Percentiles rank a stretch among this genome's conserved stretches.
Conservation (phyloP, 2,888 invertebrate species). For the Scaptomyza reducta region DNA sequence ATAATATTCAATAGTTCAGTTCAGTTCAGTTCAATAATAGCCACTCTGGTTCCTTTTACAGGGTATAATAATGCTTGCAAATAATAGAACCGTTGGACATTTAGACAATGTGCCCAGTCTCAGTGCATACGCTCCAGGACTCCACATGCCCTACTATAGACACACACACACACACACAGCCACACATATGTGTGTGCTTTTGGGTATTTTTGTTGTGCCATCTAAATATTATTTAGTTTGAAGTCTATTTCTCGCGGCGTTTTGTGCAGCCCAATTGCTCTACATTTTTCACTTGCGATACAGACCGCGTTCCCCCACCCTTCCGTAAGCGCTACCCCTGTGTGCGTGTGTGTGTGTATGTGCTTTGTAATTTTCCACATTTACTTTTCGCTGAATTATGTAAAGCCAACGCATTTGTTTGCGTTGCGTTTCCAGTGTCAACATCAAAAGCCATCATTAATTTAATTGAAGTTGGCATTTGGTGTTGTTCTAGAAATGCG, state of each 20-base stretch:
- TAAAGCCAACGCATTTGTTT: conserved; percentile 34
- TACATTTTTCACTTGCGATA: conserved; percentile 20
- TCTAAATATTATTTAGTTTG: conserved; percentile 60
- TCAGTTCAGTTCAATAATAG: no score
- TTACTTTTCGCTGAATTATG: conserved; percentile 33
- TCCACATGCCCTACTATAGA: conserved; percentile 16
- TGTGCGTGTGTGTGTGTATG: no score
- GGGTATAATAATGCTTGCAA: conserved; percentile 29
- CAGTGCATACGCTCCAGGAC: conserved; percentile 56
- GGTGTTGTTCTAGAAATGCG: conserved; percentile 12
- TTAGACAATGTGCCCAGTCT: conserved; percentile 61
- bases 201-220: conserved; percentile 27
- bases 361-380: conserved; percentile 29
- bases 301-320: no score
- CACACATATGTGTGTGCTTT: conserved; percentile 11
- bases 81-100: conserved; percentile 33
- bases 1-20: no score
- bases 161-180: conserved; percentile 2
- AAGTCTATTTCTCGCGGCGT: conserved; percentile 35
- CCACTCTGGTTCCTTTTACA: not conserved
- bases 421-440: conserved; percentile 30
- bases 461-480: conserved; percentile 62
- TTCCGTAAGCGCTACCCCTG: not conserved
- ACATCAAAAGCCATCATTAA: conserved; percentile 68
- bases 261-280: conserved; percentile 42